Percentiles rank a stretch among this genome's conserved stretches.
phyloP scores from a whole-genome alignment of 1,140 invertebrate species.

The Episyrphus balteatus region DNA sequence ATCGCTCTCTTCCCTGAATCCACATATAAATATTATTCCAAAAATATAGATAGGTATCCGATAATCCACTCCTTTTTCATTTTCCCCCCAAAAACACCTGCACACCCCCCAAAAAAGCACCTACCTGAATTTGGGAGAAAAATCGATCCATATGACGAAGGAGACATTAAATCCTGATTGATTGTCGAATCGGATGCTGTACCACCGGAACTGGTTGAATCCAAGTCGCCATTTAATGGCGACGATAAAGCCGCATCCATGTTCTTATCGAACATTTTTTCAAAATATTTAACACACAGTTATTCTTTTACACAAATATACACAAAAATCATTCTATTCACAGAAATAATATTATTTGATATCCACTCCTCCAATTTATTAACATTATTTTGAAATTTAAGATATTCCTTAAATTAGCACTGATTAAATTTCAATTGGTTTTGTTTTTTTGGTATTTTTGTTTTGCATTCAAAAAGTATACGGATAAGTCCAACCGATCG shows the following conservation, averaged over 20 bases:
- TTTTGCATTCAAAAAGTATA: too few relatives aligned
- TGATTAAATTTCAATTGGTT: too few relatives aligned
- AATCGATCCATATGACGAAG: constrained; percentile 27
- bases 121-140: constrained; percentile 32
- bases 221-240: constrained; percentile 26
- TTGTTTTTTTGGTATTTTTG: too few relatives aligned
- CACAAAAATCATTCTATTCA: not conserved
- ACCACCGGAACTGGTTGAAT: constrained; percentile 34
- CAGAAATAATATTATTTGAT: constrained; percentile 1
- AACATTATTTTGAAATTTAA: too few relatives aligned
- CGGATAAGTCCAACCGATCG: too few relatives aligned
- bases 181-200: constrained; percentile 28
- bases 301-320: constrained; percentile 2
- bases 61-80: too few relatives aligned
- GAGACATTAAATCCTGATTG: constrained; percentile 31
- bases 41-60: too few relatives aligned
- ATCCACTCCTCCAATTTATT: too few relatives aligned
- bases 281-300: not conserved
- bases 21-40: too few relatives aligned
- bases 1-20: too few relatives aligned
- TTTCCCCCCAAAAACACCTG: too few relatives aligned
- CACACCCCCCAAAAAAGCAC: not conserved
- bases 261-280: constrained; percentile 27
- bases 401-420: too few relatives aligned
- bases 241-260: constrained; percentile 28